Evolutionary conservation across 2,113 vertebrate genomes (phyloP).

Genomic region (Saguinus midas): DNA sequence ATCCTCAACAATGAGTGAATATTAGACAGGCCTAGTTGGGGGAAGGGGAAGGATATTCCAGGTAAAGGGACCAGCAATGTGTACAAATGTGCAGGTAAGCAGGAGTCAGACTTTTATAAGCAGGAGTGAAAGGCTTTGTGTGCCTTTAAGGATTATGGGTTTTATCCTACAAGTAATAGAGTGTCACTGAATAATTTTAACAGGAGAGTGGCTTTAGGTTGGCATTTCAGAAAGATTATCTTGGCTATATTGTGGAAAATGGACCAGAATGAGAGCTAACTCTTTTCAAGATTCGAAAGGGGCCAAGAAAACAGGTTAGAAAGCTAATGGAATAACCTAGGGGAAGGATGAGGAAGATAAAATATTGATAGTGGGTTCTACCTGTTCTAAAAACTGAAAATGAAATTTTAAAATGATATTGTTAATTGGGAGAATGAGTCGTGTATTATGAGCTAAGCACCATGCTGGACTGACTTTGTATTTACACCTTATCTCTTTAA

Average conservation of each 20-base stretch:
- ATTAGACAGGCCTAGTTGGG: not conserved
- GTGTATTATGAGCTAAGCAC: not conserved
- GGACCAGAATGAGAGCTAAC: constrained; percentile 6
- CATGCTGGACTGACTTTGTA: not conserved
- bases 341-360: not conserved
- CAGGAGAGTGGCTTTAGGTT: not conserved
- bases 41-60: not conserved
- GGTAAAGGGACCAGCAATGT: not conserved
- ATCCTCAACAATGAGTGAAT: not conserved
- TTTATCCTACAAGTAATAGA: constrained; percentile 27
- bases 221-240: constrained; percentile 28
- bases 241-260: not conserved
- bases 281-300: not conserved
- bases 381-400: too few species aligned
- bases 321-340: not conserved
- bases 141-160: not conserved
- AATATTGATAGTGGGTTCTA: not conserved
- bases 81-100: not conserved
- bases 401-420: not conserved
- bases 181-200: constrained; percentile 18
- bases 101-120: constrained; percentile 21
- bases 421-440: not conserved
- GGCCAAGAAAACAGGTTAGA: not conserved
- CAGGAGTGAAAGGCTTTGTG: constrained; percentile 35
- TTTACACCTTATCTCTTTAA: not conserved